Evolutionary conservation across 2,113 vertebrate species (phyloP), one percentile per base, ranked within the genome.

Genomic region (Sceloporus undulatus): DNA sequence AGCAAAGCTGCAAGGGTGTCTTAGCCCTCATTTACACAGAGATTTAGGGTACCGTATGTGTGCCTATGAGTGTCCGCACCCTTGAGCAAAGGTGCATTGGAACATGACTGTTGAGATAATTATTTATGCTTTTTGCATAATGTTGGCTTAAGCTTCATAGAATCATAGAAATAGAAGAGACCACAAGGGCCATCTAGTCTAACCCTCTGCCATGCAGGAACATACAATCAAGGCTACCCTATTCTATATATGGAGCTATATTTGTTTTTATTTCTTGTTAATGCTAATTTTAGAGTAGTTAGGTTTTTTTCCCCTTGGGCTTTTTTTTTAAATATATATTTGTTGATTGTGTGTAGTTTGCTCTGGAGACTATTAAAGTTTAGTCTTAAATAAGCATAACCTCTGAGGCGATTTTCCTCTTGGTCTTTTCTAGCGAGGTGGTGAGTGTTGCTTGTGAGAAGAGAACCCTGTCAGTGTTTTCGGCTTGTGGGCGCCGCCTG

Each of bases 361-460:
- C 48, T 59, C 7, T n/a, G 54, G 14, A 34, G 54, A 79, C 19
- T 16, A 1, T 62, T 65, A 34, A 40, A 9, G 2, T 21, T 34
- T n/a, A 2, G n/a, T 2, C 5, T 62, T 9, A 38, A 38, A 59
- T 59, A 59, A 59, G 10, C 10, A 59, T 59, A 59, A 59, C 14
- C 10, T 0, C 34, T 0, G 56, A 40, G 65, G 70, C 10, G 1
- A 73, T 66, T 88, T 62, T 38, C 13, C 78, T 21, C 78, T 38
- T 94, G 21, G 19, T 29, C 48, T 65, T 52, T 90, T 88, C 13
- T 75, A 99, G 98, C 86, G 98, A 99, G 1, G 96, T 99, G 83
- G 95, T 99, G 0, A 98, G 98, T 0, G 98, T 98, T 0, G 98
- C 98, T 81, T 99, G 98, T 84, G 98, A 98, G 91, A 98, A 99